Conservation (phyloP, 2,888 invertebrate species). For the Creontiades dilutus region DNA sequence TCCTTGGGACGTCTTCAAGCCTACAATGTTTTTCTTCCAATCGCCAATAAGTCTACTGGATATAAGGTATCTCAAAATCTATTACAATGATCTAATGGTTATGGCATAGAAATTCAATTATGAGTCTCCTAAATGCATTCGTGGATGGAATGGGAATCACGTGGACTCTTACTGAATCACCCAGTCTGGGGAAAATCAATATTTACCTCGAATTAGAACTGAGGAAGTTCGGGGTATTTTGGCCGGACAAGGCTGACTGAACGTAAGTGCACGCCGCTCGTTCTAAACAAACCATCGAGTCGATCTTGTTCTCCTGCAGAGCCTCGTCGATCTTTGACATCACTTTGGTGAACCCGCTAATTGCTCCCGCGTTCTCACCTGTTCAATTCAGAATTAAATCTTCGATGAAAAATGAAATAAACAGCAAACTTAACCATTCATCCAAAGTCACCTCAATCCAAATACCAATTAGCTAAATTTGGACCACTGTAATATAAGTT, state of each 20-base stretch:
- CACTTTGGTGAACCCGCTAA: slow-evolving; percentile 74
- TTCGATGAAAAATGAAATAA: not conserved
- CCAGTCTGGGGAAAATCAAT: not conserved
- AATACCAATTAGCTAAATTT: no score
- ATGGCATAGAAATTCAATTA: no score
- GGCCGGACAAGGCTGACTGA: slow-evolving; percentile 76
- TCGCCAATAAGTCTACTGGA: no score
- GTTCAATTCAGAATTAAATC: slow-evolving; percentile 9
- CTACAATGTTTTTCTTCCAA: no score
- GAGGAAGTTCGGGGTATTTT: slow-evolving; percentile 31
- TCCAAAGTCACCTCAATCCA: no score
- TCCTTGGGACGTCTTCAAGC: no score
- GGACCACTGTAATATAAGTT: no score
- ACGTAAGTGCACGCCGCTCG: slow-evolving; percentile 81
- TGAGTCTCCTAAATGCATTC: no score
- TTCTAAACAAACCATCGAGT: slow-evolving; percentile 83
- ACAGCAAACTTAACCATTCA: not conserved
- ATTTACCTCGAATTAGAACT: slow-evolving; percentile 51
- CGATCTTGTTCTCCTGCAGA: slow-evolving; percentile 81
- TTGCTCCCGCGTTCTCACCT: slow-evolving; percentile 70
- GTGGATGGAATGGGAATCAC: no score
- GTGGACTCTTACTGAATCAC: no score
- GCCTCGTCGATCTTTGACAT: slow-evolving; percentile 81
- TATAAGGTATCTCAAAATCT: no score
- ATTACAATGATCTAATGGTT: no score